Base-by-base conservation (phyloP, 2,113 vertebrate species). In the Chaenogobius annularis region DNA sequence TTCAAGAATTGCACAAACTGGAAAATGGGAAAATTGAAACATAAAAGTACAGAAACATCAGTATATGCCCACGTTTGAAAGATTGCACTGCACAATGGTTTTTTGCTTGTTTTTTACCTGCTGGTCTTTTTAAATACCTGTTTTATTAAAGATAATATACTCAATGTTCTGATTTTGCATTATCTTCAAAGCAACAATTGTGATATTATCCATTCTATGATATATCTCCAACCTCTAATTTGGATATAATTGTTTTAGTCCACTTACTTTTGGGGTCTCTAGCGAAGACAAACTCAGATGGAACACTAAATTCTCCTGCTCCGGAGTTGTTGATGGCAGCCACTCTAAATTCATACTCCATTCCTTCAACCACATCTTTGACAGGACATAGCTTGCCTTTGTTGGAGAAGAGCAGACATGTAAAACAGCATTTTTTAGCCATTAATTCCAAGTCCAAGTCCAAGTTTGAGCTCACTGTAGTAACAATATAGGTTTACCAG, bases 271-370 rank as follows among this genome's bases (percentile, higher is more conserved):
- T 93, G 69, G 96, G 92, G 65, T 97, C 95, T 75, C 71, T 86
- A 1, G 95, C 95, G 84, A 93, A 94, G 75, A 92, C 87, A 1
- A 94, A 91, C 44, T 96, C 92, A 0, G 95, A 97, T 0, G 95
- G 90, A 5, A 84, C 63, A 10, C 97, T 97, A 65, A 90, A 89
- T 73, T 96, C 94, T 37, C 96, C 96, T 0, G 83, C 56, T 44
- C 97, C 97, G 0, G 95, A 93, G 74, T 91, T 88, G 72, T 95
- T 95, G 85, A 97, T 88, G 0, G 96, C 96, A 0, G 92, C 88
- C 75, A 96, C 93, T 0, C 95, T 94, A 66, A 98, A 99, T 77
- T 98, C 96, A 0, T 98, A 98, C 75, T 94, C 93, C 66, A 94
- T 86, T 5, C 95, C 97, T 8, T 92, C 94, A 77, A 93, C 85